Evolutionary conservation across 2,888 invertebrate species (phyloP).

Genomic region (Chesias legatella): DNA sequence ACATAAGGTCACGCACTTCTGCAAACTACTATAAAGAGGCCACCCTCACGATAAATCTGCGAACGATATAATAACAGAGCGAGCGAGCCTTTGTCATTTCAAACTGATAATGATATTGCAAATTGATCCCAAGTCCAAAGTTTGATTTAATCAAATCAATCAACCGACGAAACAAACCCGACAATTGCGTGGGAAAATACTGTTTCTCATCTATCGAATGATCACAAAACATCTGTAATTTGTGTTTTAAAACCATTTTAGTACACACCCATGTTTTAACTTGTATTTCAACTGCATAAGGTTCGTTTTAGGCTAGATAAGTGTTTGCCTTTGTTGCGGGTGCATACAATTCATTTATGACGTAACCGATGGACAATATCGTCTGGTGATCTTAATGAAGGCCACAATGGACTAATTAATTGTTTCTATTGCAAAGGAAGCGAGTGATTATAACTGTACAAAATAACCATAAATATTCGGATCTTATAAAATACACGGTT

Average conservation of each 20-base stretch:
- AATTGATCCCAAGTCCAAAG: neutral
- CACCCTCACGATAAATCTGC: too few relatives aligned
- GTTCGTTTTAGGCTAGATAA: slow-evolving; percentile 1
- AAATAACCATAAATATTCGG: too few relatives aligned
- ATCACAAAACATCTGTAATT: slow-evolving; percentile 40
- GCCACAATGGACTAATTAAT: slow-evolving; percentile 11
- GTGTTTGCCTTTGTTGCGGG: neutral
- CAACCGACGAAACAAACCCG: slow-evolving; percentile 18
- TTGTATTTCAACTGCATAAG: slow-evolving; percentile 1
- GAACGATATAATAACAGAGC: too few relatives aligned
- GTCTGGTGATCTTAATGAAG: slow-evolving; percentile 15
- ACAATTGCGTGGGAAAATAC: slow-evolving; percentile 35
- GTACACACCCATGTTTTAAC: neutral
- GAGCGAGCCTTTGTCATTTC: too few relatives aligned
- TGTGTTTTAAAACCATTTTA: slow-evolving; percentile 21
- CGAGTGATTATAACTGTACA: too few relatives aligned
- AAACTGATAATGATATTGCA: too few relatives aligned
- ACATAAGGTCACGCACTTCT: too few relatives aligned
- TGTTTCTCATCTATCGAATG: slow-evolving; percentile 23
- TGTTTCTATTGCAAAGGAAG: neutral
- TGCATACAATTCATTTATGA: slow-evolving; percentile 30
- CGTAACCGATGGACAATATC: slow-evolving; percentile 34
- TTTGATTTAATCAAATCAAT: slow-evolving; percentile 25
- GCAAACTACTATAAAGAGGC: too few relatives aligned
- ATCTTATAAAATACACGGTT: too few relatives aligned